Percentiles rank a stretch among this genome's conserved stretches.
phyloP scores from a whole-genome alignment of 35 echinoderm and acorn worm species.

The Apostichopus californicus region DNA sequence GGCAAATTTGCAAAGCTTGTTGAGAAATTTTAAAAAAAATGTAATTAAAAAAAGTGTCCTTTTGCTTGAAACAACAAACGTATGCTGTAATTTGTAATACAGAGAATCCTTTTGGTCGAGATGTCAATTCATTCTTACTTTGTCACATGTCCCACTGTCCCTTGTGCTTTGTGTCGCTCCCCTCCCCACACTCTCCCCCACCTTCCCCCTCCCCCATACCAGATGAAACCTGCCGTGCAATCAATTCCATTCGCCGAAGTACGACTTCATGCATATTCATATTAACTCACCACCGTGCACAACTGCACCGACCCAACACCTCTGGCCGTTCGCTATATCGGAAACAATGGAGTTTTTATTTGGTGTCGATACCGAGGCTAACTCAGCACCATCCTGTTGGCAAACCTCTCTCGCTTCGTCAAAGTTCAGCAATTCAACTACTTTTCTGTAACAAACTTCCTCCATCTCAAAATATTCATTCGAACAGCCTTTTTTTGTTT shows the following conservation, averaged over 20 bases:
- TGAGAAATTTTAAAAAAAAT: too few species aligned
- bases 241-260: neutral
- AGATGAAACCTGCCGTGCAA: too few species aligned
- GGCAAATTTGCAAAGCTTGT: too few species aligned
- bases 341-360: slow-evolving; percentile 8
- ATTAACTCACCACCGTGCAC: neutral
- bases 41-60: too few species aligned
- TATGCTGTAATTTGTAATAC: too few species aligned
- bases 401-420: slow-evolving; percentile 14
- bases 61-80: too few species aligned
- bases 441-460: slow-evolving; percentile 2
- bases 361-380: slow-evolving; percentile 26
- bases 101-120: too few species aligned
- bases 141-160: too few species aligned
- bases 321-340: neutral
- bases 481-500: neutral
- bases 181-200: neutral
- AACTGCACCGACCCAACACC: slow-evolving; percentile 29
- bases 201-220: too few species aligned
- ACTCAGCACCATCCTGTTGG: slow-evolving; percentile 15
- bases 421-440: neutral
- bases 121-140: too few species aligned
- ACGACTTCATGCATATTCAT: neutral
- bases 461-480: neutral
- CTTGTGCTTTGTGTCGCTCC: neutral